Evolutionary conservation across 2,797 vertebrate species (phyloP).

Genomic region (Gorsachius magnificus): DNA sequence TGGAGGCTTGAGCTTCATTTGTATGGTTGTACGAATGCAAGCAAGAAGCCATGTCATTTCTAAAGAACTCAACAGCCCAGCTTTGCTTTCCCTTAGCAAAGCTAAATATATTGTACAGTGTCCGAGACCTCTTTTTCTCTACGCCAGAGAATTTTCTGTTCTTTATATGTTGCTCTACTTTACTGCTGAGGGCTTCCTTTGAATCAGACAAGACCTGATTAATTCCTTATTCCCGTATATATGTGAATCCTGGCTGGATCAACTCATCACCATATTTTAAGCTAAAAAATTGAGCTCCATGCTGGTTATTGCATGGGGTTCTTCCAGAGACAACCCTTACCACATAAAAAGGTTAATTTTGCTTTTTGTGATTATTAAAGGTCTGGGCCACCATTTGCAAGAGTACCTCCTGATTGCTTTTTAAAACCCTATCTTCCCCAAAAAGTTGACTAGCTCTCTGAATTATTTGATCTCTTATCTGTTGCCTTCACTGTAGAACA

Average conservation of each 20-base stretch:
- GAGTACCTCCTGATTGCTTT: background rate
- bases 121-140: background rate
- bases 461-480: constrained; percentile 28
- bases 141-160: background rate
- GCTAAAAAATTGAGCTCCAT: background rate
- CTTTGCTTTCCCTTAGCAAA: background rate
- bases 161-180: background rate
- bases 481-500: background rate
- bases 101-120: background rate
- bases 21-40: background rate
- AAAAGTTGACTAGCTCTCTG: background rate
- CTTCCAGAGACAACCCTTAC: background rate
- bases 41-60: background rate
- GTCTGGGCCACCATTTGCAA: background rate
- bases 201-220: background rate
- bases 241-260: background rate
- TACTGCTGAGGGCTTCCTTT: background rate
- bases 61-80: background rate
- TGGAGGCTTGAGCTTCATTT: background rate
- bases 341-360: background rate
- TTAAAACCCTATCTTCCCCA: background rate
- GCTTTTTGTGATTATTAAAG: background rate
- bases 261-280: background rate
- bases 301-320: background rate
- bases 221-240: background rate